Percentiles rank a stretch among this genome's conserved stretches.
These are phyloP conservation scores for Sarcophaga rosellei DNA, from an alignment of 2,888 invertebrate species.

Conservation along the genomic window DNA sequence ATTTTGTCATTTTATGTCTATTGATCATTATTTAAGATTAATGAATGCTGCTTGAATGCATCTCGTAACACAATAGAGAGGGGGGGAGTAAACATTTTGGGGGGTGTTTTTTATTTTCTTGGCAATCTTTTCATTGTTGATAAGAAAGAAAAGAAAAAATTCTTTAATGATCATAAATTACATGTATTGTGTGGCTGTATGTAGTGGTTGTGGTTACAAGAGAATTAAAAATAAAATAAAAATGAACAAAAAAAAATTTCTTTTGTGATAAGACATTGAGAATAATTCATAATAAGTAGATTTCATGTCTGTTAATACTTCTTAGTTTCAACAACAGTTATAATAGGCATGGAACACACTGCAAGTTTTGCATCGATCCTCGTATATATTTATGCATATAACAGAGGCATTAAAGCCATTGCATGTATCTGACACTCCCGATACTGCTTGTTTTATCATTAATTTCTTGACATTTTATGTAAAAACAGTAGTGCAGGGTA, in stretches of 20 bases:
- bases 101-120: neutral
- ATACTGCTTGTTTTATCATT: neutral
- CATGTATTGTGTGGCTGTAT: neutral
- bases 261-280: neutral
- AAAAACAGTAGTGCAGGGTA: neutral
- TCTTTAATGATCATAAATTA: conserved; percentile 25
- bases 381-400: too few species aligned
- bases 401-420: too few species aligned
- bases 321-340: too few species aligned
- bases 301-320: too few species aligned
- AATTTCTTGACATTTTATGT: neutral
- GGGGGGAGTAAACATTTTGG: too few species aligned
- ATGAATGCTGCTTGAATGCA: conserved; percentile 66
- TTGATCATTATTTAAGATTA: conserved; percentile 77
- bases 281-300: neutral
- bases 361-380: too few species aligned
- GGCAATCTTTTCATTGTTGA: conserved; percentile 33
- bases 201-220: neutral
- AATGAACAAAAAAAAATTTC: too few species aligned
- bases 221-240: too few species aligned
- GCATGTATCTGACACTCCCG: too few species aligned
- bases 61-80: neutral
- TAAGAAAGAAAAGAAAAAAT: neutral
- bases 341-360: too few species aligned
- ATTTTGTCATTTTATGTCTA: conserved; percentile 71